Percentiles rank a stretch among this genome's conserved stretches.
Conservation (phyloP, 2,113 vertebrate species). For the Setophaga kirtlandii region DNA sequence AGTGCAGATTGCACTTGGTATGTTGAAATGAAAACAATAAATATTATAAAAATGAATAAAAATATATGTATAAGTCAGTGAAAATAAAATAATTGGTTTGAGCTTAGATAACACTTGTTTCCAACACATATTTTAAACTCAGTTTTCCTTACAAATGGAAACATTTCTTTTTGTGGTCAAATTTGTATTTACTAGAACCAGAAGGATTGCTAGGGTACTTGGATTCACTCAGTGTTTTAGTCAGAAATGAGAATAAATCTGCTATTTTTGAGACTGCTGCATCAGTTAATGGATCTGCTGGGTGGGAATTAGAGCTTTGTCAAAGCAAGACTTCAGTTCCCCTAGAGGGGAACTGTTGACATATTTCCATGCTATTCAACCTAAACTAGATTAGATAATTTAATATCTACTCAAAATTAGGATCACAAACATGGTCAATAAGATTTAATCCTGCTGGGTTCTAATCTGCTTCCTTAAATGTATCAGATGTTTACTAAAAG, state of each 20-base stretch:
- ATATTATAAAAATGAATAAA: constrained; percentile 8
- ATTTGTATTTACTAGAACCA: neutral
- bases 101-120: neutral
- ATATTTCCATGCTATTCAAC: neutral
- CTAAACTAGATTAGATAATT: neutral
- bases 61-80: neutral
- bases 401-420: neutral
- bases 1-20: neutral
- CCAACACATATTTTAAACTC: neutral
- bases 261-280: neutral
- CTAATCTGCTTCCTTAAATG: neutral
- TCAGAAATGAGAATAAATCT: neutral
- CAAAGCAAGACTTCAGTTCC: neutral
- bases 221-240: neutral
- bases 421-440: fast-evolving
- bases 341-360: neutral
- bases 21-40: constrained; percentile 12
- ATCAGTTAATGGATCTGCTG: neutral
- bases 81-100: constrained; percentile 2
- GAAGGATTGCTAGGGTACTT: neutral
- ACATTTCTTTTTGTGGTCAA: neutral
- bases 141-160: neutral
- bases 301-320: neutral
- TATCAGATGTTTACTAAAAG: neutral
- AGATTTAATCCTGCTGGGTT: neutral